Conservation (phyloP, 1,140 invertebrate species). For the Cydia strobilella region DNA sequence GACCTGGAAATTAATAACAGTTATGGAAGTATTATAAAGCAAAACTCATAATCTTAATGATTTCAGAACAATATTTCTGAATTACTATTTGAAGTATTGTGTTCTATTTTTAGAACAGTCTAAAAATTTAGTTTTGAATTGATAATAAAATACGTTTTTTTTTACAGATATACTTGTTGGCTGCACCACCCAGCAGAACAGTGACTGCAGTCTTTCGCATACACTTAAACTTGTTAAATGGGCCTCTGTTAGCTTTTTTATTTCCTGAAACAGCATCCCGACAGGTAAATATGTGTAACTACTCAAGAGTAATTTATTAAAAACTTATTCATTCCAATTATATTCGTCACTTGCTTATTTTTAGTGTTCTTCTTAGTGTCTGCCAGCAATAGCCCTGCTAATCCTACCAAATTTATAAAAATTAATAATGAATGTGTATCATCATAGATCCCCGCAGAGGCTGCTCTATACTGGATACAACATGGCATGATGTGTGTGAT, state of each 20-base stretch:
- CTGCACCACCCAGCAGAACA: constrained; percentile 89
- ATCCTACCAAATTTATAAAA: neutral
- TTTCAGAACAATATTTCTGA: too few relatives aligned
- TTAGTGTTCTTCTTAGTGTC: too few relatives aligned
- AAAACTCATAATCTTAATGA: too few relatives aligned
- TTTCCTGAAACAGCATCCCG: constrained; percentile 96
- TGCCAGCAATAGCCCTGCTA: too few relatives aligned
- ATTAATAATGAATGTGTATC: constrained; percentile 43
- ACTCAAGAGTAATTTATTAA: constrained; percentile 30
- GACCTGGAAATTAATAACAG: neutral
- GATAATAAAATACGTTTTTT: constrained; percentile 34
- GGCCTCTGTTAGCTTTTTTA: constrained; percentile 92
- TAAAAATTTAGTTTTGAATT: neutral
- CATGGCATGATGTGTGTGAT: constrained; percentile 95
- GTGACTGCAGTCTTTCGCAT: constrained; percentile 92
- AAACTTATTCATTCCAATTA: too few relatives aligned
- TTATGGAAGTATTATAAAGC: too few relatives aligned
- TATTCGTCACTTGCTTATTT: too few relatives aligned
- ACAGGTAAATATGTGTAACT: constrained; percentile 83
- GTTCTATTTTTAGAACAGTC: too few relatives aligned
- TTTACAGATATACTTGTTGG: constrained; percentile 92
- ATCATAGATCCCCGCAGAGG: constrained; percentile 92
- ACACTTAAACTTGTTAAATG: constrained; percentile 95
- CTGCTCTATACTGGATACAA: constrained; percentile 95
- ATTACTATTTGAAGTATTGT: too few relatives aligned